Conservation (phyloP, 2,797 vertebrate genomes). For the Zalophus californianus region DNA sequence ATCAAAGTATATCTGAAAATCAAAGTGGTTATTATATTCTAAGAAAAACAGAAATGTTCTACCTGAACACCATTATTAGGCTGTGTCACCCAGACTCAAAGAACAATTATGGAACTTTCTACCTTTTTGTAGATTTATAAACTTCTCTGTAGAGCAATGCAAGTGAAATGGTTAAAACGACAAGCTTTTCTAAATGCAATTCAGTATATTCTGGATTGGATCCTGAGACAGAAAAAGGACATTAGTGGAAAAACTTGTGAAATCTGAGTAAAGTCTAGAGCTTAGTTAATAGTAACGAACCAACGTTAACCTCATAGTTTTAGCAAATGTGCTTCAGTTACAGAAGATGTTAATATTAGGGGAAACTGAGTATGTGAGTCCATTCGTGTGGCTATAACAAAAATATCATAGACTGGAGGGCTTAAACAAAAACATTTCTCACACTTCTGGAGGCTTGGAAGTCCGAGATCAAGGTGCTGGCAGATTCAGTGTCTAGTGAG, state of each 20-base stretch:
- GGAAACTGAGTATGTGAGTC: background rate
- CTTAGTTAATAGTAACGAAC: background rate
- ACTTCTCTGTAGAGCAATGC: background rate
- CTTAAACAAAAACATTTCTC: background rate
- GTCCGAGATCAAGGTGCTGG: background rate
- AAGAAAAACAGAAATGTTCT: background rate
- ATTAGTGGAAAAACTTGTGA: background rate
- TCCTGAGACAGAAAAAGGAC: background rate
- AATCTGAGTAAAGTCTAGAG: background rate
- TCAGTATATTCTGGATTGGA: background rate
- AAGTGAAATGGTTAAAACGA: background rate
- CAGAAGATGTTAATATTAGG: background rate
- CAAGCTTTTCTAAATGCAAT: background rate
- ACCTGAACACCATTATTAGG: background rate
- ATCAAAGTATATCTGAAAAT: background rate
- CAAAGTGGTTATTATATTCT: background rate
- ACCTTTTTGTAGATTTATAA: background rate
- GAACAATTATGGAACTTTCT: background rate
- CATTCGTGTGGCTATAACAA: background rate
- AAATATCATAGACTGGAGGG: background rate
- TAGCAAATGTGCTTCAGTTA: background rate
- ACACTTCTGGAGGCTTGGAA: background rate
- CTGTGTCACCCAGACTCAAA: background rate
- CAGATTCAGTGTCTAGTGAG: background rate
- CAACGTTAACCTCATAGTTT: background rate